Conservation (phyloP, 1,140 invertebrate genomes). For the Scaptomyza montana region DNA sequence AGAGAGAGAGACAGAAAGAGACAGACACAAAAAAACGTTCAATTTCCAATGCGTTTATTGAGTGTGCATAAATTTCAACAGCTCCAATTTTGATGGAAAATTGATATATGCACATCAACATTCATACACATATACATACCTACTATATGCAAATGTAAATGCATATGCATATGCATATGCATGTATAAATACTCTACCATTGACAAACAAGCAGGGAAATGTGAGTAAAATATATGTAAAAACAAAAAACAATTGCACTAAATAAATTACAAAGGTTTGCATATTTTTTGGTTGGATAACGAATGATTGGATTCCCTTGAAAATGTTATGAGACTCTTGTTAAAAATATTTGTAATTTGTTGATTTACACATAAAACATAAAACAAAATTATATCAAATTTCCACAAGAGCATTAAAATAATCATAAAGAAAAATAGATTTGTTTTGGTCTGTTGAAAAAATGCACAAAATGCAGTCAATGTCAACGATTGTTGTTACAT, state of each 20-base stretch:
- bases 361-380: too few relatives aligned
- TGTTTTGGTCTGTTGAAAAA: too few relatives aligned
- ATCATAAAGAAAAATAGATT: background rate
- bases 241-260: background rate
- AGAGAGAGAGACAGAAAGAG: constrained; percentile 23
- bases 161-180: background rate
- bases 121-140: background rate
- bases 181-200: constrained; percentile 24
- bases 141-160: background rate
- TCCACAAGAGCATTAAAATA: background rate
- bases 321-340: too few relatives aligned
- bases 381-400: too few relatives aligned
- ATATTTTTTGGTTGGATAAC: too few relatives aligned
- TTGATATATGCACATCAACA: constrained; percentile 41
- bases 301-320: too few relatives aligned
- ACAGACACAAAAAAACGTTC: constrained; percentile 48
- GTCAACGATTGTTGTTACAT: background rate
- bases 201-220: constrained; percentile 6
- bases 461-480: constrained; percentile 1
- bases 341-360: background rate
- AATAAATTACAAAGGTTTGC: background rate
- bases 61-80: constrained; percentile 58
- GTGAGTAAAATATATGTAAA: background rate
- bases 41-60: constrained; percentile 60
- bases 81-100: constrained; percentile 43